Evolutionary conservation across 2,888 invertebrate species (phyloP).

Genomic region (Pasiphila rectangulata): DNA sequence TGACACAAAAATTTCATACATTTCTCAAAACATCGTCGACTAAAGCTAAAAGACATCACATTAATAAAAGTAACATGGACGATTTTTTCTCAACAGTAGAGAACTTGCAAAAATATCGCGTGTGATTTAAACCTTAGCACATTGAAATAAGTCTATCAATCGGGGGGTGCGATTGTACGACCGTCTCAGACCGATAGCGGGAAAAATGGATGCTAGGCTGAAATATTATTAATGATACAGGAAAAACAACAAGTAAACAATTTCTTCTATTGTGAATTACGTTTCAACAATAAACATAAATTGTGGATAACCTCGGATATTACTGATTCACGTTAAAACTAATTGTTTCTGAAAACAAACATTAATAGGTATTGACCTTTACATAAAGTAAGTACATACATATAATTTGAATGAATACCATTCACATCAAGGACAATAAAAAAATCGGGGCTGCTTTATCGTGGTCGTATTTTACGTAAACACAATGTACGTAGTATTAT

Average conservation of each 20-base stretch:
- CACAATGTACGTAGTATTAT: too few relatives aligned
- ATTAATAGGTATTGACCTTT: too few relatives aligned
- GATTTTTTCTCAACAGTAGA: conserved; percentile 14
- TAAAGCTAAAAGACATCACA: conserved; percentile 10
- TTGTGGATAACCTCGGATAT: background rate
- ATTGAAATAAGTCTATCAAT: conserved; percentile 1
- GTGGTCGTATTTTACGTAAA: too few relatives aligned
- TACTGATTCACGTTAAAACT: too few relatives aligned
- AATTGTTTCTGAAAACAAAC: too few relatives aligned
- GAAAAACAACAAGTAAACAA: background rate
- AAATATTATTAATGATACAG: conserved; percentile 4
- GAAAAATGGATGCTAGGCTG: conserved; percentile 16
- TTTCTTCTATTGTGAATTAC: background rate
- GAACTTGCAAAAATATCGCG: conserved; percentile 1
- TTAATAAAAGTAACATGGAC: conserved; percentile 17
- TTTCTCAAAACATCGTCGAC: conserved; percentile 10
- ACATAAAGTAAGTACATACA: too few relatives aligned
- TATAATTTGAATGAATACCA: too few relatives aligned
- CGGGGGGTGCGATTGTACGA: conserved; percentile 6
- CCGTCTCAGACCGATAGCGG: conserved; percentile 10
- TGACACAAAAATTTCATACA: background rate
- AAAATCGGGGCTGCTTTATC: too few relatives aligned
- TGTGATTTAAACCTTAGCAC: conserved; percentile 7
- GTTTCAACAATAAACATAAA: background rate
- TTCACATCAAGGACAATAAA: too few relatives aligned